Evolutionary conservation across 2,888 invertebrate species (phyloP), one percentile per base, ranked within the genome.

Genomic region (Mycogona germanica): DNA sequence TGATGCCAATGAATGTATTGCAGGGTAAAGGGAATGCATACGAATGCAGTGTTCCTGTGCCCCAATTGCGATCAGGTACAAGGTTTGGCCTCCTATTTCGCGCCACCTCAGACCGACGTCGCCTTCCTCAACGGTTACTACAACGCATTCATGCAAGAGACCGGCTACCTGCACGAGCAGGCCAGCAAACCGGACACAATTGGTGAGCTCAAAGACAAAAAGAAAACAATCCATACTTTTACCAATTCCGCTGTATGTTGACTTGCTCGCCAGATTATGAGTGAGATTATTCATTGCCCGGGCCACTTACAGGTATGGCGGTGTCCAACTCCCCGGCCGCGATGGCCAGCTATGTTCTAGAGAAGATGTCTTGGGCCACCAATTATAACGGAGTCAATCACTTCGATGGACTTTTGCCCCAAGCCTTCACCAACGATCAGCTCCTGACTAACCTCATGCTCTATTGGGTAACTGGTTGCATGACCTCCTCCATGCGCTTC

Each of bases 131-230:
- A n/a, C n/a, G n/a, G n/a, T n/a, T n/a, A n/a, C n/a, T n/a, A n/a
- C n/a, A n/a, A n/a, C n/a, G n/a, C n/a, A n/a, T 7, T 70, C 2
- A n/a, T 72, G 9, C 59, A 64, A 41, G 75, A 76, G 59, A 59
- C 65, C 12, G 76, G 76, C 5, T 76, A 75, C 61, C 53, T 84
- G 62, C 88, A 89, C 65, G 60, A 89, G 4, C 91, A 92, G 66
- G 78, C 85, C 0, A 87, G 88, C 0, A 91, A 88, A 67, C 91
- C 92, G 14, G 91, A 92, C 64, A 88, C 89, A 0, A 72, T 87
- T 60, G 89, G 87, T 82, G 65, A 68, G 71, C 64, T 17, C 17
- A 9, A 7, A 26, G n/a, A n/a, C n/a, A n/a, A n/a, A n/a, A n/a
- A n/a, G n/a, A n/a, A n/a, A n/a, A n/a, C n/a, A n/a, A n/a, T n/a